These are phyloP conservation scores for Ladona fulva DNA, from an alignment of 1,140 invertebrate species.

Conservation along the genomic window DNA sequence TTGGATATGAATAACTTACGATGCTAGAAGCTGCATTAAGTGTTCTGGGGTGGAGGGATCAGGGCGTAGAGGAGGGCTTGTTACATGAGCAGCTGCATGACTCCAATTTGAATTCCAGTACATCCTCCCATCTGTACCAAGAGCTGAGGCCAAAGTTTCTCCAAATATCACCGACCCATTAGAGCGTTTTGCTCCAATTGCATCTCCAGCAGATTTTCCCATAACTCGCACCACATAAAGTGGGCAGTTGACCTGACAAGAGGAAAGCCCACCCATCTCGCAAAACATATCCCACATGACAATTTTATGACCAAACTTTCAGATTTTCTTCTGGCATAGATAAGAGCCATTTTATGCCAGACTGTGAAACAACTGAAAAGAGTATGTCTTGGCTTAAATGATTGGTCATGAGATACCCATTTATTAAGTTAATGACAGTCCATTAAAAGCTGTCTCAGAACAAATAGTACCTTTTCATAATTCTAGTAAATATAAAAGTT, in stretches of 20 bases:
- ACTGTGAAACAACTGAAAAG: no score
- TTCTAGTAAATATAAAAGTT: no score
- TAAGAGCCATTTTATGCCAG: no score
- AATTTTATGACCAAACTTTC: no score
- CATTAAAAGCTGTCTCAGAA: no score
- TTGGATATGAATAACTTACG: constrained; percentile 50
- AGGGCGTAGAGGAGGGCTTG: constrained; percentile 71
- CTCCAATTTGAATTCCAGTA: constrained; percentile 49
- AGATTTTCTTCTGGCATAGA: no score
- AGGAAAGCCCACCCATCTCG: neutral
- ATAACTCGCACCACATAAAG: constrained; percentile 68
- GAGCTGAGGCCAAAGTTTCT: constrained; percentile 64
- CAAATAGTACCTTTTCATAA: no score
- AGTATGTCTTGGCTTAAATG: no score
- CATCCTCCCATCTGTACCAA: constrained; percentile 45
- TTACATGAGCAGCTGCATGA: constrained; percentile 52
- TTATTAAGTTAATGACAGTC: no score
- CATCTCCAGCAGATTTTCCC: constrained; percentile 58
- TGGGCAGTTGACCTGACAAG: constrained; percentile 55
- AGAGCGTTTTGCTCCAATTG: constrained; percentile 45
- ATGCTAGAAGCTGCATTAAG: constrained; percentile 73
- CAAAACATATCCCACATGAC: neutral
- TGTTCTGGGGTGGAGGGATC: constrained; percentile 69
- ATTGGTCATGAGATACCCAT: no score
- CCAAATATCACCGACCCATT: constrained; percentile 57